Evolutionary conservation across 2,113 vertebrate genomes (phyloP).

Genomic region (Dipodomys ordii): DNA sequence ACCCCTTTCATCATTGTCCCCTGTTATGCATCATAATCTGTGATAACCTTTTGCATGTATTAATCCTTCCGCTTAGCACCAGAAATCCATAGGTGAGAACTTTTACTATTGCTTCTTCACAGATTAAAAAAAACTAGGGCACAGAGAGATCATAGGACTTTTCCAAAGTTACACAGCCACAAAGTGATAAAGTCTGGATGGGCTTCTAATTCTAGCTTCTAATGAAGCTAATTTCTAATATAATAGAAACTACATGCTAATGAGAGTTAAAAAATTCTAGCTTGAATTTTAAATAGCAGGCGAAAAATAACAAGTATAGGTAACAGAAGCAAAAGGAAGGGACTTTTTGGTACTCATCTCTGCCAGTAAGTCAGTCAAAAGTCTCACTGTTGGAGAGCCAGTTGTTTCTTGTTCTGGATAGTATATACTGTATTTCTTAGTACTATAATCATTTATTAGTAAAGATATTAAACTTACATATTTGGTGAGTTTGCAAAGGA

Average conservation of each 20-base stretch:
- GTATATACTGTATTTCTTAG: not conserved
- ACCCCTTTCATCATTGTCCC: too few species aligned
- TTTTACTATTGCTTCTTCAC: not conserved
- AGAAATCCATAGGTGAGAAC: not conserved
- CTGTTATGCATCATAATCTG: too few species aligned
- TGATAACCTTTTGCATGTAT: not conserved
- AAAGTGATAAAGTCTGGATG: not conserved
- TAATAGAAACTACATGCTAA: not conserved
- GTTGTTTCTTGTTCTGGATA: not conserved
- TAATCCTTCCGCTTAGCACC: not conserved
- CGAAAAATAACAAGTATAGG: not conserved
- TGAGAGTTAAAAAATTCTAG: not conserved
- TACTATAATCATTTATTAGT: not conserved
- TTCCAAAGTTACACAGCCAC: not conserved
- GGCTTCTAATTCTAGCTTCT: not conserved
- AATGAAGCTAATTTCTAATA: not conserved
- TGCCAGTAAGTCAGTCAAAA: not conserved
- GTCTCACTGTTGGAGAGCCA: not conserved
- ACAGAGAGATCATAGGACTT: not conserved
- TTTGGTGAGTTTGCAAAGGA: not conserved
- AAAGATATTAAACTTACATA: not conserved
- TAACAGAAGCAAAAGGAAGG: not conserved
- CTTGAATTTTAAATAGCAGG: not conserved
- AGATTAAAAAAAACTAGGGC: not conserved
- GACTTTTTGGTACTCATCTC: not conserved